These are phyloP conservation scores for Mystacornis crossleyi DNA, from an alignment of 2,113 vertebrate genomes.

Conservation along the genomic window DNA sequence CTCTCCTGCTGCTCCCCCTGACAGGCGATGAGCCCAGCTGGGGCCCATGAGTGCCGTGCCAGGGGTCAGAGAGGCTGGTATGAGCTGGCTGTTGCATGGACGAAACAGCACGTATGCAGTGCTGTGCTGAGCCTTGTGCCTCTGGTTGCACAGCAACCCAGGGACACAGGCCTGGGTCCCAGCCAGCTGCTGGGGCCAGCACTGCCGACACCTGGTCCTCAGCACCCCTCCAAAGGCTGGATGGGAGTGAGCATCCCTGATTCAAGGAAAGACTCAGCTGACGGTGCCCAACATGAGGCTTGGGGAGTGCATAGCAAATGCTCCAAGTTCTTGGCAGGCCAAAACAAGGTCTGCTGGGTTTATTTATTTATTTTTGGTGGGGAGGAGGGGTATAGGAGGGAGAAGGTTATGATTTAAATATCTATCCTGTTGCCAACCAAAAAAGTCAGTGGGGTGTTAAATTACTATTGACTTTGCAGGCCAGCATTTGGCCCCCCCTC, in stretches of 20 bases:
- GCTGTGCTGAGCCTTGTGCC: not conserved
- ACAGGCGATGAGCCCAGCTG: not conserved
- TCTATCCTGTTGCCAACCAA: slow-evolving; percentile 42
- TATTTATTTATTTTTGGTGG: slow-evolving; percentile 50
- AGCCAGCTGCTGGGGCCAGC: not conserved
- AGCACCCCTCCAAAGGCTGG: not conserved
- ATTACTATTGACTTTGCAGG: slow-evolving; percentile 52
- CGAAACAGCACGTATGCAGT: not conserved
- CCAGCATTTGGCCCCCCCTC: not conserved
- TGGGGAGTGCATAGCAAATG: not conserved
- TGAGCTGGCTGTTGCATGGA: not conserved
- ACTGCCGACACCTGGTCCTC: not conserved
- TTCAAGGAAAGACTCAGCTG: slow-evolving; percentile 37
- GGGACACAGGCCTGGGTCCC: not conserved
- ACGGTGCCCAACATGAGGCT: not conserved
- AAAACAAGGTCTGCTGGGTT: slow-evolving; percentile 2
- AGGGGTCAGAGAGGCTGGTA: not conserved
- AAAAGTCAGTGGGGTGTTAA: slow-evolving; percentile 57
- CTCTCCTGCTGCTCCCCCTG: not conserved
- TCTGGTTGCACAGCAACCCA: slow-evolving; percentile 7
- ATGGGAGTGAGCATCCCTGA: not conserved
- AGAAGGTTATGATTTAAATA: slow-evolving; percentile 65
- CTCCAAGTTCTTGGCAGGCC: slow-evolving; percentile 60
- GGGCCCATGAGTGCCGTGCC: not conserved
- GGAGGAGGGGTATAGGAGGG: not conserved